These are phyloP conservation scores for Tipula vernalis DNA, from an alignment of 2,888 invertebrate species.

Conservation along the genomic window DNA sequence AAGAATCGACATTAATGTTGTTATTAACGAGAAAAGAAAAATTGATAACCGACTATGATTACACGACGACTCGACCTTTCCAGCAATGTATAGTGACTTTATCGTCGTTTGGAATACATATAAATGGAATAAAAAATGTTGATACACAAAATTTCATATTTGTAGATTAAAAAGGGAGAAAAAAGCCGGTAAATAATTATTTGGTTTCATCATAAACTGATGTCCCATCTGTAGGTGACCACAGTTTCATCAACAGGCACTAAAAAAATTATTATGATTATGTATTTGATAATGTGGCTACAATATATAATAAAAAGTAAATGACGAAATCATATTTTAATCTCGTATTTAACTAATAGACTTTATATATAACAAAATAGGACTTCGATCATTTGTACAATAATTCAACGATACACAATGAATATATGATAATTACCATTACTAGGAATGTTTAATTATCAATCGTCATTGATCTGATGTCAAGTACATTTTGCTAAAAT, in stretches of 20 bases:
- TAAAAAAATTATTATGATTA: too few species aligned
- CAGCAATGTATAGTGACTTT: not conserved
- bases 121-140: not conserved
- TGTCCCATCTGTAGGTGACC: too few species aligned
- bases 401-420: not conserved
- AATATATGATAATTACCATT: not conserved
- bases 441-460: not conserved
- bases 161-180: not conserved
- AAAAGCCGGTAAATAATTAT: not conserved
- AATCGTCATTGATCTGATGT: not conserved
- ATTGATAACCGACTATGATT: not conserved
- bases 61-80: not conserved
- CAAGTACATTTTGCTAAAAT: too few species aligned
- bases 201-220: too few species aligned
- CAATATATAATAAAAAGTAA: not conserved
- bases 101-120: not conserved
- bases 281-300: too few species aligned
- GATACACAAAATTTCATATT: not conserved
- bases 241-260: too few species aligned
- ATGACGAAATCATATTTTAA: not conserved
- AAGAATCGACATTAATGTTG: slow-evolving; percentile 8
- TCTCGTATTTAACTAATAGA: not conserved
- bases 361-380: not conserved
- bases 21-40: not conserved
- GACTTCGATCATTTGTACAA: not conserved